These are phyloP conservation scores for Danio kyathit DNA, from an alignment of 2,797 vertebrate species.

Conservation along the genomic window DNA sequence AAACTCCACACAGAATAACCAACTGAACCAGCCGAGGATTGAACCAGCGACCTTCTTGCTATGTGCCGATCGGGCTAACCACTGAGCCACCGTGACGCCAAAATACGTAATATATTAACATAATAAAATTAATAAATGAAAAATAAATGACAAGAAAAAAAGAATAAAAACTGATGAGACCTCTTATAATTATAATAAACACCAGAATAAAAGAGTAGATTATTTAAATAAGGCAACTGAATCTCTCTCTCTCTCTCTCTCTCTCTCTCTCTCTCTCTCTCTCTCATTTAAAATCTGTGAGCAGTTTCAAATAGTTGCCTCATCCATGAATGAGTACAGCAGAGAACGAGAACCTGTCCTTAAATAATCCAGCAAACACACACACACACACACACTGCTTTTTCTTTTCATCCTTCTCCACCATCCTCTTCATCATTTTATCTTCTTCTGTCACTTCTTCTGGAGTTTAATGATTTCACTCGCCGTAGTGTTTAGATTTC, in stretches of 20 bases:
- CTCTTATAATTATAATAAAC: too few species aligned
- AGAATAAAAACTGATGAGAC: too few species aligned
- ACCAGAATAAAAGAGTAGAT: too few species aligned
- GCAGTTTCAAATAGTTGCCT: conserved; percentile 44
- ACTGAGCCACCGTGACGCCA: too few species aligned
- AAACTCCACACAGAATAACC: too few species aligned
- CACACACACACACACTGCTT: conserved; percentile 36
- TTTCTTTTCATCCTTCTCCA: conserved; percentile 31
- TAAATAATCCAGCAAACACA: conserved; percentile 40
- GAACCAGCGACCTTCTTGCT: too few species aligned
- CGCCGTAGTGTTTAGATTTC: conserved; percentile 22
- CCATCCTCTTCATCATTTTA: conserved; percentile 24
- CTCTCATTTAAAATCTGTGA: conserved; percentile 30
- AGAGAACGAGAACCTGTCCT: conserved; percentile 12
- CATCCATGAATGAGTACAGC: conserved; percentile 30
- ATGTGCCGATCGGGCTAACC: too few species aligned
- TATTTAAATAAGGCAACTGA: too few species aligned
- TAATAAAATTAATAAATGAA: too few species aligned
- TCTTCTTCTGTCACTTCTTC: conserved; percentile 42
- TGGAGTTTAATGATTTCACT: conserved; percentile 30
- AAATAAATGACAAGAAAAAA: too few species aligned
- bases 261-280: conserved; percentile 7
- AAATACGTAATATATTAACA: too few species aligned
- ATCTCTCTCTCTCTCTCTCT: conserved; percentile 1
- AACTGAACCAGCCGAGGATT: too few species aligned